Percentiles rank a stretch among this genome's conserved stretches.
Evolutionary conservation across 2,888 invertebrate species (phyloP).

Genomic region (Neoscelio sp.): DNA sequence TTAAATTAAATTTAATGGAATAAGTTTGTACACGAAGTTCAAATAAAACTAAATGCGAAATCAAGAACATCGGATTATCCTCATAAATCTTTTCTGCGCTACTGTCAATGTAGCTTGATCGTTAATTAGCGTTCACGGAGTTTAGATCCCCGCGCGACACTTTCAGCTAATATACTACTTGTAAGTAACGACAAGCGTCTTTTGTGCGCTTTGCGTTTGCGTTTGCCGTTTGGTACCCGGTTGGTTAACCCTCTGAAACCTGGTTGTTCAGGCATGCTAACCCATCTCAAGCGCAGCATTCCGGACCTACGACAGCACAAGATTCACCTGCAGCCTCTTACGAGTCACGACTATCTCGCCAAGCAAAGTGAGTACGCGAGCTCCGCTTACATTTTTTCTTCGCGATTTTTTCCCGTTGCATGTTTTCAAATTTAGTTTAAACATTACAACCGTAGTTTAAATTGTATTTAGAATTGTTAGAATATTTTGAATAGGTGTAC

Average conservation of each 20-base stretch:
- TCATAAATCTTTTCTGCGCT: neutral
- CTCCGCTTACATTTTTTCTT: slow-evolving; percentile 48
- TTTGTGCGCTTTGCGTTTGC: slow-evolving; percentile 74
- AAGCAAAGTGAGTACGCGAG: slow-evolving; percentile 80
- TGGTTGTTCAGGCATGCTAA: slow-evolving; percentile 92
- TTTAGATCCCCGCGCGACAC: slow-evolving; percentile 52
- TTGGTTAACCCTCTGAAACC: slow-evolving; percentile 81
- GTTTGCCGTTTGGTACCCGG: slow-evolving; percentile 73
- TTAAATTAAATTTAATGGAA: no score
- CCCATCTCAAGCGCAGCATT: slow-evolving; percentile 94
- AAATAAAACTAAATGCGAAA: neutral
- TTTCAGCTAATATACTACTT: slow-evolving; percentile 57
- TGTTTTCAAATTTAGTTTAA: slow-evolving; percentile 40
- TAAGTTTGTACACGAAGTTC: no score
- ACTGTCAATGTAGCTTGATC: slow-evolving; percentile 55
- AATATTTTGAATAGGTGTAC: slow-evolving; percentile 9
- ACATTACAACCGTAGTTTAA: slow-evolving; percentile 16
- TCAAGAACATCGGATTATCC: neutral
- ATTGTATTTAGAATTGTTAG: slow-evolving; percentile 36
- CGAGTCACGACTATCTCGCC: slow-evolving; percentile 87
- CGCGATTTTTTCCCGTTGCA: slow-evolving; percentile 46
- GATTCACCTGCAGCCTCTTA: slow-evolving; percentile 89
- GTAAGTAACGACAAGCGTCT: slow-evolving; percentile 67
- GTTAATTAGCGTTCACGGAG: slow-evolving; percentile 39
- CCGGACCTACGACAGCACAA: slow-evolving; percentile 92